These are phyloP conservation scores for Lepisosteus osseus DNA, from an alignment of 2,113 vertebrate species.

Conservation along the genomic window DNA sequence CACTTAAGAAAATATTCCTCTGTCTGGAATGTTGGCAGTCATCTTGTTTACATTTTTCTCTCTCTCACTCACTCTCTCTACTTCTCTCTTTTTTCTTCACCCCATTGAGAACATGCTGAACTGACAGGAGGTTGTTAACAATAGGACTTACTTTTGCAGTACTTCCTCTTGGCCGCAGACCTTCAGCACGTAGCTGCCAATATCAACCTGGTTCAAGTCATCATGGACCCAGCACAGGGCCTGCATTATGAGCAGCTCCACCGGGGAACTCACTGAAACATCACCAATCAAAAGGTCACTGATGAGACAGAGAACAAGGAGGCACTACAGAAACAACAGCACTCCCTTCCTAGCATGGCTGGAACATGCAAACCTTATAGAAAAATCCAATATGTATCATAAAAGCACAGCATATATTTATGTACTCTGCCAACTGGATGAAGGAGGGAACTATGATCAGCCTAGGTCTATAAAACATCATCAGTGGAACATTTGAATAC, in stretches of 20 bases:
- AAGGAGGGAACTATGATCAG: no score
- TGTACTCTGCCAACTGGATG: no score
- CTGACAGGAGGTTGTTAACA: background rate
- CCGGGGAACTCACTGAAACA: constrained; percentile 87
- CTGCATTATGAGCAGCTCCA: constrained; percentile 95
- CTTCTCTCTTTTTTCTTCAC: constrained; percentile 2
- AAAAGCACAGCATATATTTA: no score
- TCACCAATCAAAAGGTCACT: constrained; percentile 18
- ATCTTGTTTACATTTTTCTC: constrained; percentile 16
- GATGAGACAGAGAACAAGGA: background rate
- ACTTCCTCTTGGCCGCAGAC: constrained; percentile 94
- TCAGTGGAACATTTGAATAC: no score
- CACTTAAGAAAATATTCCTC: constrained; percentile 27
- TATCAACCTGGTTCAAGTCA: constrained; percentile 91
- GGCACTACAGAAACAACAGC: background rate
- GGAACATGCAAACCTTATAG: no score
- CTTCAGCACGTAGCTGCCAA: constrained; percentile 91
- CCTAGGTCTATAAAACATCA: no score
- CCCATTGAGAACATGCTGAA: constrained; percentile 6
- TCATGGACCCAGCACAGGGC: constrained; percentile 97
- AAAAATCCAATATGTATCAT: no score
- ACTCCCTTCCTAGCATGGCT: no score
- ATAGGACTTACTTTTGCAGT: constrained; percentile 87
- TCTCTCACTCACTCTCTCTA: background rate
- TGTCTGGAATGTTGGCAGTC: constrained; percentile 32